A percentile compares a stretch with the other conserved stretches of the same genome.
phyloP scores from a whole-genome alignment of 2,113 vertebrate genomes.

The Excalfactoria chinensis region DNA sequence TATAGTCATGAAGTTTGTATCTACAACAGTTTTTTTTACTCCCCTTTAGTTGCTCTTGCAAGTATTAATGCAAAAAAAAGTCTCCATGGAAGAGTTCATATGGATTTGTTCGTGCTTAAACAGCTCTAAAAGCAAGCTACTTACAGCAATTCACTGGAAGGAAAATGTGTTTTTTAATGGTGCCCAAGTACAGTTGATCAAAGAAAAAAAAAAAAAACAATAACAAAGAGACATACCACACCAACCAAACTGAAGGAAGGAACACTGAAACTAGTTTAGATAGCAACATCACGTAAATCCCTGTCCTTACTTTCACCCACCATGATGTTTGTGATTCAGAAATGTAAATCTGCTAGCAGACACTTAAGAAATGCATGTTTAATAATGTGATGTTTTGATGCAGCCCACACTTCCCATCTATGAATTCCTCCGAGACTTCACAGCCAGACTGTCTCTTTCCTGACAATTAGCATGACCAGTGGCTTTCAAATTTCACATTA shows the following conservation, averaged over 20 bases:
- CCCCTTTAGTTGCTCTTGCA: conserved; percentile 7
- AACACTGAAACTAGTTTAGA: conserved; percentile 45
- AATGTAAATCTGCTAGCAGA: conserved; percentile 2
- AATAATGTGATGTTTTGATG: conserved; percentile 6
- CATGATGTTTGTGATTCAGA: conserved; percentile 28
- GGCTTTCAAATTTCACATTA: neutral
- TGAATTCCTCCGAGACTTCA: neutral
- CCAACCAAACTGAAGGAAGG: neutral
- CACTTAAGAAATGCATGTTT: neutral
- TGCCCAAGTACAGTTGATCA: conserved; percentile 5
- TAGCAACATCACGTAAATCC: conserved; percentile 38
- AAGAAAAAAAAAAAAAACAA: neutral
- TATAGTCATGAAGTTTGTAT: neutral
- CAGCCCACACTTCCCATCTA: neutral
- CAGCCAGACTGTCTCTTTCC: neutral
- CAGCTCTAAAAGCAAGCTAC: neutral
- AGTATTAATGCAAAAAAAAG: neutral
- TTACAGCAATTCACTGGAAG: conserved; percentile 5
- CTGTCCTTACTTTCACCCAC: conserved; percentile 31
- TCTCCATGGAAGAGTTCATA: conserved; percentile 14
- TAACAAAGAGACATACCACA: neutral
- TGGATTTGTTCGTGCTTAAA: conserved; percentile 13
- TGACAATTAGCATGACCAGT: neutral
- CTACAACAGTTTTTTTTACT: neutral
- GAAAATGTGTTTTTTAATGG: neutral